These are phyloP conservation scores for Sarcophaga subvicina DNA, from an alignment of 2,888 invertebrate species.

Conservation along the genomic window DNA sequence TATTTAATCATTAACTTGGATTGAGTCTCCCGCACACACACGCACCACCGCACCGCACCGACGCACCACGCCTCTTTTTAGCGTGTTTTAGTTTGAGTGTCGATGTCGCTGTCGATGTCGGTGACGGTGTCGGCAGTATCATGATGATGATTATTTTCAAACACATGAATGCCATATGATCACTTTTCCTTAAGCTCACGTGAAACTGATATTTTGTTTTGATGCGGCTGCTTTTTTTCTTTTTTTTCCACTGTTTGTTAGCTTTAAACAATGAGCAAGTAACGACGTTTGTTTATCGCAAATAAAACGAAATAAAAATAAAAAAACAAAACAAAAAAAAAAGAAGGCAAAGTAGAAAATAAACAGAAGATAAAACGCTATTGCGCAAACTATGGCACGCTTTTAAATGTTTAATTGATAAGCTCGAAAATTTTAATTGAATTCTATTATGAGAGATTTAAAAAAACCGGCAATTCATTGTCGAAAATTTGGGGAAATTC, in stretches of 20 bases:
- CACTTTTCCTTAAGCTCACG: slow-evolving; percentile 44
- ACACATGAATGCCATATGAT: slow-evolving; percentile 44
- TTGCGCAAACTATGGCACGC: slow-evolving; percentile 24
- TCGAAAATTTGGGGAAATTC: no score
- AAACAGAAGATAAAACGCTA: neutral
- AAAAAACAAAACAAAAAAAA: neutral
- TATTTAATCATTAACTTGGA: slow-evolving; percentile 28
- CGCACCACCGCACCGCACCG: neutral
- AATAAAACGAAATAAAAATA: neutral
- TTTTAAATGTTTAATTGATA: slow-evolving; percentile 12
- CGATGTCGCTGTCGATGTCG: neutral
- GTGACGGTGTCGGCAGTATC: neutral
- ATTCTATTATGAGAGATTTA: no score
- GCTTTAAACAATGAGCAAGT: neutral
- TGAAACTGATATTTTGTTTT: slow-evolving; percentile 40
- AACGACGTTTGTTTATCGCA: neutral
- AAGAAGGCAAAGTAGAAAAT: neutral
- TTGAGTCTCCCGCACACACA: slow-evolving; percentile 4
- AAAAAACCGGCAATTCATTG: no score
- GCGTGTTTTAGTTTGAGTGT: neutral
- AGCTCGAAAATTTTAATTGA: slow-evolving; percentile 10
- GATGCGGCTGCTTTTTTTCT: neutral
- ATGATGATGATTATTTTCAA: slow-evolving; percentile 5
- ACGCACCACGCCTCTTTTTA: neutral
- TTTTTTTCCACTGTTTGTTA: slow-evolving; percentile 1